Evolutionary conservation across 1,140 invertebrate species (phyloP).

Genomic region (Harlomillsia oculata): DNA sequence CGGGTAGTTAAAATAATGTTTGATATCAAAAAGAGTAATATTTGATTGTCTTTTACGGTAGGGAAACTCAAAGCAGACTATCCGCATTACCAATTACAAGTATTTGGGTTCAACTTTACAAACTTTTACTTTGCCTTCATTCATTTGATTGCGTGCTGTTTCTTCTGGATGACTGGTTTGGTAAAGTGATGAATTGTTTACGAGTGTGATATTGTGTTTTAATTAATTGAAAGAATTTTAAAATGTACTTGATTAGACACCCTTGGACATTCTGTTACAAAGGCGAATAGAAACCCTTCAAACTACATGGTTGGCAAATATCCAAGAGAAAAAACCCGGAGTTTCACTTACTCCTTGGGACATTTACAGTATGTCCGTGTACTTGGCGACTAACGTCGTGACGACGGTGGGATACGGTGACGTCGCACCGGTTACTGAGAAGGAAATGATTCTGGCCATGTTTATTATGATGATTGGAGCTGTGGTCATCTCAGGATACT

Average conservation of each 20-base stretch:
- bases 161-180: not conserved
- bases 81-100: not conserved
- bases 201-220: not conserved
- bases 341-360: constrained; percentile 1
- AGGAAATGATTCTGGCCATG: constrained; percentile 26
- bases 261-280: constrained; percentile 10
- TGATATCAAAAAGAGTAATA: not conserved
- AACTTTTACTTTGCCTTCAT: constrained; percentile 12
- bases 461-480: constrained; percentile 29
- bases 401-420: constrained; percentile 34
- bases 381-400: constrained; percentile 19
- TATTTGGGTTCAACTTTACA: constrained; percentile 17
- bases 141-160: constrained; percentile 22
- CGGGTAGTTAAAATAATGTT: not conserved
- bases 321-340: constrained; percentile 9
- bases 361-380: constrained; percentile 12
- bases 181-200: constrained; percentile 3
- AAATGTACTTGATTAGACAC: not conserved
- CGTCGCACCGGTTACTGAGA: not conserved
- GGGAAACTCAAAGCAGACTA: constrained; percentile 9
- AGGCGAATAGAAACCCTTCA: not conserved
- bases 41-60: constrained; percentile 10
- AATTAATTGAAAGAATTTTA: not conserved
- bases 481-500: constrained; percentile 21
- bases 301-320: not conserved